Conservation (phyloP, 2,113 vertebrate genomes). For the Ammospiza nelsoni region DNA sequence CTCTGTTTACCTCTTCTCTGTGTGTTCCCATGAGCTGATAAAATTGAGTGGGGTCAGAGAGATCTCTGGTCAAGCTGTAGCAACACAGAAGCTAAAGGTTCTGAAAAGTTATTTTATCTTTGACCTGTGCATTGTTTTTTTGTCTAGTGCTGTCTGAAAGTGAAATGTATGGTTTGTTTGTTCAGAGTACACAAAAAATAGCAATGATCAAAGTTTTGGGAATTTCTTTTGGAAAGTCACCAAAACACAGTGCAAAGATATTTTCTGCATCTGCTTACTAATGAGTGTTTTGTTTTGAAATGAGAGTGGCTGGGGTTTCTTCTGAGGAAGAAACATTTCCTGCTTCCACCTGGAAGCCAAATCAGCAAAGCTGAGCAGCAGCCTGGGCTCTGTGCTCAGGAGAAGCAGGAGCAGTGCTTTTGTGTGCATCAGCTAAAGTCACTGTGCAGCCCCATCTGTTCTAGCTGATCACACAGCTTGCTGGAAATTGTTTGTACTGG, state of each 20-base stretch:
- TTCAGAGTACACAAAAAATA: not conserved
- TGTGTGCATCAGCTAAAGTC: constrained; percentile 18
- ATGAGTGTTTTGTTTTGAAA: constrained; percentile 14
- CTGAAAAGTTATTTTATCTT: not conserved
- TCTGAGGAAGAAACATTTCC: not conserved
- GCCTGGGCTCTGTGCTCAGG: not conserved
- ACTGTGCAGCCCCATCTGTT: constrained; percentile 20
- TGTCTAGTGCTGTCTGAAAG: not conserved
- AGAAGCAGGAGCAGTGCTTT: not conserved
- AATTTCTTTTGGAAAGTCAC: not conserved
- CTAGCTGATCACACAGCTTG: not conserved
- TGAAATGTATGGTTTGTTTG: not conserved
- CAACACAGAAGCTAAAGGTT: not conserved
- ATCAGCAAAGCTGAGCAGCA: not conserved
- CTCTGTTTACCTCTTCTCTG: not conserved
- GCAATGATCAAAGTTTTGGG: not conserved
- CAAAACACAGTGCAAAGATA: not conserved
- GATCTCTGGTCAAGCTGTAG: not conserved
- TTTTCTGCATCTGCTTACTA: not conserved
- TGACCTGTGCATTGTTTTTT: not conserved
- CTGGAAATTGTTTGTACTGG: not conserved
- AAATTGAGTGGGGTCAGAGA: not conserved
- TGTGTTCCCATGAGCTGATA: not conserved
- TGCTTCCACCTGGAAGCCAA: not conserved
- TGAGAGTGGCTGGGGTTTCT: not conserved